Base-by-base conservation (phyloP, 2,888 invertebrate genomes). In the Hoplodrina blanda region DNA sequence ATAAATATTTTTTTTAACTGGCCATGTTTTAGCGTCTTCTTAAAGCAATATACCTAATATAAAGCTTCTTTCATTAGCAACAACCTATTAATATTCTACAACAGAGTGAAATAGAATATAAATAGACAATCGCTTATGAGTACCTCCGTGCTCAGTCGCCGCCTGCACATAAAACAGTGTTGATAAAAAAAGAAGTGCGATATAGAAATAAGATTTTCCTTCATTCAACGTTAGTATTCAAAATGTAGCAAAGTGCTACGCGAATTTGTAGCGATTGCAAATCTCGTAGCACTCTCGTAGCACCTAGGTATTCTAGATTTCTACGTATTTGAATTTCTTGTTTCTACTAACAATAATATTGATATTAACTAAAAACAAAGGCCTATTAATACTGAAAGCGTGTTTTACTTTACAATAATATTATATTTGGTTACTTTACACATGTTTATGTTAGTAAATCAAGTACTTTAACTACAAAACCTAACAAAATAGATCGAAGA, bases 401-500 rank as follows among this genome's bases (percentile, higher is more conserved):
- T 30, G 25, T 67, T 49, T 20, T 17, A 20, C 11, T 30, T 15
- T 33, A 15, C 10, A 30, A 17, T 61, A 61, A 10, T 33, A 7
- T 17, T 5, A 15, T 0, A 13, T 56, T 66, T 60, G 4, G 7
- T 19, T 33, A 57, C 17, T 56, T 7, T 53, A 19, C 2, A 3
- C 46, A 11, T 66, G 13, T 57, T 49, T 78, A 62, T 46, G 56
- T 67, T 54, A 55, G 19, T 69, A 62, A 69, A 72, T 61, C 61
- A 54, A 62, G 50, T 76, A 65, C 33, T 62, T 72, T 59, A 49
- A n/a, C 41, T 62, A 67, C 63, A 75, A 72, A 74, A 69, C 73
- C 56, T 68, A 82, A 72, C 74, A 73, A 77, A 85, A 75, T 75
- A 62, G 62, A 80, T 82, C 80, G 81, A 89, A 86, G 85, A 87